Base-by-base conservation (phyloP, 2,888 invertebrate species). In the Exocentrus adspersus region DNA sequence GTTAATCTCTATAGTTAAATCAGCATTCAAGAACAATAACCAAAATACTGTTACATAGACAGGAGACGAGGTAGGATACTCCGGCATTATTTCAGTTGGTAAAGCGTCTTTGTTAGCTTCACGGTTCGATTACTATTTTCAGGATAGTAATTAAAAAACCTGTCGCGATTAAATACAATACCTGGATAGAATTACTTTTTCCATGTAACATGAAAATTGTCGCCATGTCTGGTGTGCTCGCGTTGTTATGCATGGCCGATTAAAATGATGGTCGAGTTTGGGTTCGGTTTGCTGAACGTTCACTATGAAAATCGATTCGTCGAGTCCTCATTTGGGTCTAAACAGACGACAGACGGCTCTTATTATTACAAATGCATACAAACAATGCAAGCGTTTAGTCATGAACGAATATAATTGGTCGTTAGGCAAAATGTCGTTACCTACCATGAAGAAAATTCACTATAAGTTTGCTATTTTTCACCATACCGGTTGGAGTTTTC, bases 301-400 rank as follows among this genome's bases (percentile, higher is more conserved):
- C 30, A 2, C 19, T 10, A 43, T 24, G 42, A 54, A 43, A 54
- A 54, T 54, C 54, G 54, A 54, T 54, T 17, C 21, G 20, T 41
- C 42, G 43, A 24, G 7, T 16, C 54, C 43, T 24, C 24, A 54
- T 43, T 37, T 32, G 24, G 16, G 21, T 41, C 42, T 20, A 12
- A 16, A 24, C 46, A 48, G 37, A 20, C 54, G 19, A n/a, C n/a
- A n/a, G n/a, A n/a, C n/a, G 24, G 37, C 37, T 37, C 37, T 2
- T n/a, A 42, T 12, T 24, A 42, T 12, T 24, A 14, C 10, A 43
- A 43, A 41, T 43, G 21, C 42, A 53, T 37, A 43, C 10, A 42
- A 54, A 54, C 42, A 54, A 54, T 54, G 41, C 4, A 9, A 1
- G 7, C 14, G 14, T 52, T 52, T 20, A 20, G 37, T 17, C 17